A percentile compares a stretch with the other conserved stretches of the same genome.
phyloP scores from a whole-genome alignment of 2,888 invertebrate species.

The Drosophila testacea region DNA sequence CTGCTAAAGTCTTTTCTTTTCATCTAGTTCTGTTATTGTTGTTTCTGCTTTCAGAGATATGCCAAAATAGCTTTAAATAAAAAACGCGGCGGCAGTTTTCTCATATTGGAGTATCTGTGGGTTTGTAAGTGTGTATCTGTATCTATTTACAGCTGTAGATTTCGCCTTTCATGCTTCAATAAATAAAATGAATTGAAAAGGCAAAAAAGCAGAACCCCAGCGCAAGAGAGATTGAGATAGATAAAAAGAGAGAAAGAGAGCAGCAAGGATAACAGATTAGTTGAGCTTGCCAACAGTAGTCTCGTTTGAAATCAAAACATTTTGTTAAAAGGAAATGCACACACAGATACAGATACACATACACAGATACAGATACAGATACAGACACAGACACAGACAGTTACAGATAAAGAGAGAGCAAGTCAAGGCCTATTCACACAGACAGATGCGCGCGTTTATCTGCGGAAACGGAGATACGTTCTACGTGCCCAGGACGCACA shows the following conservation, averaged over 20 bases:
- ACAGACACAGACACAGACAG: neutral
- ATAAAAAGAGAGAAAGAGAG: slow-evolving; percentile 3
- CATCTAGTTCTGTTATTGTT: slow-evolving; percentile 19
- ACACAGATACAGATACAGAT: neutral
- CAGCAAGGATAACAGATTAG: slow-evolving; percentile 76
- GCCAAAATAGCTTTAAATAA: slow-evolving; percentile 18
- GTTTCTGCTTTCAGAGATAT: slow-evolving; percentile 13
- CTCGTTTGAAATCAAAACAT: slow-evolving; percentile 74
- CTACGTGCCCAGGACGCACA: slow-evolving; percentile 65
- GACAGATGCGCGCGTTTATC: slow-evolving; percentile 75
- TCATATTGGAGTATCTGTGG: slow-evolving; percentile 45
- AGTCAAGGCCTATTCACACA: slow-evolving; percentile 70
- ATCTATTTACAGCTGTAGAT: slow-evolving; percentile 53
- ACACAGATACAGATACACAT: slow-evolving; percentile 34
- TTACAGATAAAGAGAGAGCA: slow-evolving; percentile 6
- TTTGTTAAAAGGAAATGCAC: slow-evolving; percentile 74
- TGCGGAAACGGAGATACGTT: slow-evolving; percentile 76
- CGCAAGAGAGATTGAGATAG: neutral
- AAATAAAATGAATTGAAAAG: slow-evolving; percentile 80
- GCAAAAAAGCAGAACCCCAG: slow-evolving; percentile 58
- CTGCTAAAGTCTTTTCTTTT: slow-evolving; percentile 36
- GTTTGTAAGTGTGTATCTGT: slow-evolving; percentile 38
- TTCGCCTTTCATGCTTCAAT: slow-evolving; percentile 78
- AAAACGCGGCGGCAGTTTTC: slow-evolving; percentile 47
- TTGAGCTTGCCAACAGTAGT: slow-evolving; percentile 65